Conservation (phyloP, 2,888 invertebrate genomes). For the Himalopsyche kuldschensis region DNA sequence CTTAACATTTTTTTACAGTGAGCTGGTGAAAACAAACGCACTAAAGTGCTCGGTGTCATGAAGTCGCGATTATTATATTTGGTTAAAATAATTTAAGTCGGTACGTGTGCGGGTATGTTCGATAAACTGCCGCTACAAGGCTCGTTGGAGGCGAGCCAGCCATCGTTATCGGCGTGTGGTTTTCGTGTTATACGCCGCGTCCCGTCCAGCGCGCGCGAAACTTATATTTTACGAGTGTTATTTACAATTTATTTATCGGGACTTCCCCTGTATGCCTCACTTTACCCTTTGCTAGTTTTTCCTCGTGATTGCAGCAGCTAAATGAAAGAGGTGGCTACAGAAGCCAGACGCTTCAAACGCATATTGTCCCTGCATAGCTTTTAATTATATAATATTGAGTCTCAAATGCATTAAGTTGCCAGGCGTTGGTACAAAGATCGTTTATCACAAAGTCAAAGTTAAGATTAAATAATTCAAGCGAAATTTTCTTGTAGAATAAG, state of each 20-base stretch:
- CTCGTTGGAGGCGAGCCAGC: constrained; percentile 23
- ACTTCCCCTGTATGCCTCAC: not conserved
- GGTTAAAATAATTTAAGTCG: not conserved
- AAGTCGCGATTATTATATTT: not conserved
- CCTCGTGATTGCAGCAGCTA: not conserved
- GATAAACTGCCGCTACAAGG: constrained; percentile 26
- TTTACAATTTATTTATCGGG: constrained; percentile 22
- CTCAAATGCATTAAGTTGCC: too few relatives aligned
- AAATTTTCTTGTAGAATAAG: too few relatives aligned
- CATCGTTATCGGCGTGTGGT: constrained; percentile 26
- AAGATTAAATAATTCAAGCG: too few relatives aligned
- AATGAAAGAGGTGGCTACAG: not conserved
- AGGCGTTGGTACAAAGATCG: too few relatives aligned
- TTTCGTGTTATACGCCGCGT: constrained; percentile 18
- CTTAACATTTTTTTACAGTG: too few relatives aligned
- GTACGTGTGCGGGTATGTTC: not conserved
- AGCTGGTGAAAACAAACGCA: too few relatives aligned
- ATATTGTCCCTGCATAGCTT: too few relatives aligned
- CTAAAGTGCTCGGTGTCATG: not conserved
- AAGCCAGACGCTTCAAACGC: too few relatives aligned
- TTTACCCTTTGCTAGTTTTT: not conserved
- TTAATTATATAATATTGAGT: too few relatives aligned
- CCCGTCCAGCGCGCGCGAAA: not conserved
- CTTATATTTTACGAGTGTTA: constrained; percentile 19
- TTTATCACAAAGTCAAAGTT: too few relatives aligned